A percentile compares a stretch with the other conserved stretches of the same genome.
Evolutionary conservation across 2,888 invertebrate species (phyloP).

Genomic region (Athalia rosae): DNA sequence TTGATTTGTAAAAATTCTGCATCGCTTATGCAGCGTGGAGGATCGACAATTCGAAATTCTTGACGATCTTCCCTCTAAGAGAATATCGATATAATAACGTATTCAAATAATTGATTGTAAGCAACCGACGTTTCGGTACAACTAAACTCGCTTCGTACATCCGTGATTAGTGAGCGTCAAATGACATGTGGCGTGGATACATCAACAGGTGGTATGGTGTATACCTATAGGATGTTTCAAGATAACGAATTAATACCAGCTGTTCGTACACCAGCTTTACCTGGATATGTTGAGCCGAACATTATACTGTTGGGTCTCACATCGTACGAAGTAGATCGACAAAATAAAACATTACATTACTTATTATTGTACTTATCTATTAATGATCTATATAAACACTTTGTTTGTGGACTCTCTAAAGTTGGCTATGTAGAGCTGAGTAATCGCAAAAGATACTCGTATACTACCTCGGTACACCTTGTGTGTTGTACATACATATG

Average conservation of each 20-base stretch:
- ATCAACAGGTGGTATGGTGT: slow-evolving; percentile 31
- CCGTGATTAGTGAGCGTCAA: background rate
- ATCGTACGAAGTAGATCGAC: slow-evolving; percentile 1
- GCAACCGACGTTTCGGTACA: background rate
- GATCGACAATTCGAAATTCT: too few relatives aligned
- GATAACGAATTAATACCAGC: slow-evolving; percentile 8
- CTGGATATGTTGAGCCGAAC: background rate
- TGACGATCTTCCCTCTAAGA: too few relatives aligned
- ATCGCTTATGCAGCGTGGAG: background rate
- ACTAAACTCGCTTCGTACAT: too few relatives aligned
- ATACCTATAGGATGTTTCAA: slow-evolving; percentile 20
- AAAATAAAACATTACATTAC: slow-evolving; percentile 7
- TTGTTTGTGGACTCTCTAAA: background rate
- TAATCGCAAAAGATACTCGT: background rate
- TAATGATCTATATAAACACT: background rate
- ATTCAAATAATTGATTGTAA: background rate
- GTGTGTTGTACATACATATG: background rate
- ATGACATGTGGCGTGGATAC: slow-evolving; percentile 28
- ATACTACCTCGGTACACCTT: slow-evolving; percentile 22
- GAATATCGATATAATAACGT: too few relatives aligned
- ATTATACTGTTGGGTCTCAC: background rate
- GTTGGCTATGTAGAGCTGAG: background rate
- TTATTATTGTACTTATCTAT: background rate
- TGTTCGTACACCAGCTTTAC: background rate
- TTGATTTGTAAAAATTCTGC: background rate